Base-by-base conservation (phyloP, 2,888 invertebrate species). In the Macrosiphum euphorbiae region DNA sequence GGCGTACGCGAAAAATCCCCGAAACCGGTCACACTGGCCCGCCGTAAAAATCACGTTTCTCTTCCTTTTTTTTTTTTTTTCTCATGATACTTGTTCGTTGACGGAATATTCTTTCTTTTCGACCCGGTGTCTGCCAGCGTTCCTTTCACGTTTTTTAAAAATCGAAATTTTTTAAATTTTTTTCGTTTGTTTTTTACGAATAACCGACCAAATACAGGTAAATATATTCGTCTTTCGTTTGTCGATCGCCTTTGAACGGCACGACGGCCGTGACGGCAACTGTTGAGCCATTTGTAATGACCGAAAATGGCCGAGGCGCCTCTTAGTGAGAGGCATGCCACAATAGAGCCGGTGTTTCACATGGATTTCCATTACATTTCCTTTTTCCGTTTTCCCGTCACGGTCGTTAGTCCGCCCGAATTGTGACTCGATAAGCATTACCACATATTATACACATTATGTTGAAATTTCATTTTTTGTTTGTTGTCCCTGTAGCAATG, bases 1-100 rank as follows among this genome's bases (percentile, higher is more conserved):
- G 94, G 86, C 67, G n/a, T 28, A 52, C n/a, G 4, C 24, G 44
- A 13, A 2, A 50, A 78, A 87, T 94, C 94, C 90, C 90, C 8
- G 41, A 11, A 94, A 47, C 87, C 44, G 94, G 94, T 94, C 90
- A 94, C 90, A 94, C 94, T 94, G 94, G 13, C 58, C 44, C 24
- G 35, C 67, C n/a, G 35, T 26, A 44, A 86, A 94, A 86, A 94
- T 94, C 94, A 94, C 90, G 94, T 94, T 94, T 86, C 94, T 94
- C 86, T 85, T 55, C n/a, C 35, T 50, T 47, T 67, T 26, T 84
- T 58, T 58, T 86, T 88, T 67, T 52, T 52, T 50, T 52, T 47
- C 44, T 58, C 35, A 85, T 90, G 52, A 52, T 94, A 90, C 94
- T 90, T 61, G 94, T 90, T 86, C 94, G 94, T 90, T 86, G 90